Percentiles rank a stretch among this genome's conserved stretches.
Evolutionary conservation across 2,888 invertebrate genomes (phyloP).

Genomic region (Ophraella communa): DNA sequence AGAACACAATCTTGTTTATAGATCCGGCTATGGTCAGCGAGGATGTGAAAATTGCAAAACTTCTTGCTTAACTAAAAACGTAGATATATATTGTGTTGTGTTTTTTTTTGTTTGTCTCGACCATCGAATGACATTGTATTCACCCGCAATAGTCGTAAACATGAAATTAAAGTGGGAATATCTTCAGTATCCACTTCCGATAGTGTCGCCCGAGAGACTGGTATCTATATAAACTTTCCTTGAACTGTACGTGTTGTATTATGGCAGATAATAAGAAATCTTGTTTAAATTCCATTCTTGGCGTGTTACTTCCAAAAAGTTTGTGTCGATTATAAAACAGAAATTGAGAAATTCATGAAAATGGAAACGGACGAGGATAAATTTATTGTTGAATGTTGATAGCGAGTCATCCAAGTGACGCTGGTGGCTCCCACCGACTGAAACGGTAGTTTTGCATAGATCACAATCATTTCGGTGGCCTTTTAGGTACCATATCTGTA

Average conservation of each 20-base stretch:
- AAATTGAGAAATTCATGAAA: background rate
- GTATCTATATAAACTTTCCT: background rate
- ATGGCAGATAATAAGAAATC: background rate
- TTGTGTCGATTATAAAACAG: background rate
- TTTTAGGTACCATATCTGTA: constrained; percentile 7
- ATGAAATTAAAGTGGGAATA: background rate
- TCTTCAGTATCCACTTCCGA: background rate
- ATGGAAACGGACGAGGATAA: background rate
- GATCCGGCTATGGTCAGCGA: background rate
- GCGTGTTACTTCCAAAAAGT: background rate
- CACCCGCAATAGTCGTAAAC: background rate
- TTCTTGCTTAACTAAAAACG: background rate
- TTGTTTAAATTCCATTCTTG: background rate
- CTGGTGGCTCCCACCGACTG: background rate
- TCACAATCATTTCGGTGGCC: constrained; percentile 9
- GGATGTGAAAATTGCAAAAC: background rate
- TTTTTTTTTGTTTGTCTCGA: background rate
- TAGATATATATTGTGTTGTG: background rate
- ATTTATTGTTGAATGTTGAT: constrained; percentile 3
- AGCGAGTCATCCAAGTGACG: background rate
- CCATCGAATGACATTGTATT: background rate
- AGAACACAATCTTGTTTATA: too few relatives aligned
- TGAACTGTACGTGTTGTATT: background rate
- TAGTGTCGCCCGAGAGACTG: background rate
- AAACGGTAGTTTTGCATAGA: constrained; percentile 15